phyloP scores from a whole-genome alignment of 37 sponge, comb jelly and placozoan species.

The Oopsacas minuta region DNA sequence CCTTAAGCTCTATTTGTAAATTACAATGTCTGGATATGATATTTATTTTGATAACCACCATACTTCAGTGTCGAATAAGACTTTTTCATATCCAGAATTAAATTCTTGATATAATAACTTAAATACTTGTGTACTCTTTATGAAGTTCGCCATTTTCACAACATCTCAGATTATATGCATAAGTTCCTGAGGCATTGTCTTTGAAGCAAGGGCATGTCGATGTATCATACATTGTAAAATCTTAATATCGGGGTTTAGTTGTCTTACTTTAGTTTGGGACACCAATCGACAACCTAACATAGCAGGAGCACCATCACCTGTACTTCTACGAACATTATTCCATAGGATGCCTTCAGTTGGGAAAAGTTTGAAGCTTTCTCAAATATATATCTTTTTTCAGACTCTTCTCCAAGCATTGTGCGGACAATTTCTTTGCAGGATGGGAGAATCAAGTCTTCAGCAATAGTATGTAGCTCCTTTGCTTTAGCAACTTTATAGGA shows the following conservation, averaged over 20 bases:
- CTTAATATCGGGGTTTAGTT: not conserved
- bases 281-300: not conserved
- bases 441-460: not conserved
- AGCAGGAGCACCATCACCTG: not conserved
- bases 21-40: not conserved
- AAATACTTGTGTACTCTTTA: not conserved
- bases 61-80: not conserved
- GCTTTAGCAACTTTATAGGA: not conserved
- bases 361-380: not conserved
- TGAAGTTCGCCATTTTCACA: not conserved
- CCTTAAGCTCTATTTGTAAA: not conserved
- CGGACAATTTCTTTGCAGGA: not conserved
- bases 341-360: not conserved
- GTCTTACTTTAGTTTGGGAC: not conserved
- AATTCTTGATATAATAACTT: not conserved
- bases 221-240: not conserved
- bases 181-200: not conserved
- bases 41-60: not conserved
- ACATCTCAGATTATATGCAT: not conserved
- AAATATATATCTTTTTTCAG: not conserved
- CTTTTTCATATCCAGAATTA: not conserved
- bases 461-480: conserved; percentile 8
- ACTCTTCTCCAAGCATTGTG: not conserved
- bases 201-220: not conserved
- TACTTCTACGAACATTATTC: not conserved